These are phyloP conservation scores for Phylloscopus trochilus DNA, from an alignment of 2,113 vertebrate species.

Conservation along the genomic window DNA sequence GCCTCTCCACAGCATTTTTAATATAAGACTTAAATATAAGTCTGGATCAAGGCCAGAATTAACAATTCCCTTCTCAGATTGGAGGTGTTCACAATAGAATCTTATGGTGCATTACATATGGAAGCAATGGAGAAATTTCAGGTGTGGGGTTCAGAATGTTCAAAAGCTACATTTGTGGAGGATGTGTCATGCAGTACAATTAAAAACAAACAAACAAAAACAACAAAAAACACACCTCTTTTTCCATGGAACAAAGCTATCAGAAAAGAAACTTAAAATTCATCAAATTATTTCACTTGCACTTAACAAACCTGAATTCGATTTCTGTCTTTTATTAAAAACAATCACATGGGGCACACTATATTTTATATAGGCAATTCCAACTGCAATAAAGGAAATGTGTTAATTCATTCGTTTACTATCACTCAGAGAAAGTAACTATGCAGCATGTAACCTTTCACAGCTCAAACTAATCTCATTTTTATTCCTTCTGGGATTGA, in stretches of 20 bases:
- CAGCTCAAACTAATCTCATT: constrained; percentile 20
- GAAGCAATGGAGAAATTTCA: background rate
- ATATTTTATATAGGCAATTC: constrained; percentile 61
- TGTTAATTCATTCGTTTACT: constrained; percentile 24
- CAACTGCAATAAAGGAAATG: constrained; percentile 46
- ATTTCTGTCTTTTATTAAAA: constrained; percentile 57
- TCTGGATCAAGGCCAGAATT: background rate
- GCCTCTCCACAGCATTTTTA: background rate
- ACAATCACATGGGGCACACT: constrained; percentile 39
- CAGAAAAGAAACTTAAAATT: background rate
- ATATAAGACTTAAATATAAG: background rate
- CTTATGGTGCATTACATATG: background rate
- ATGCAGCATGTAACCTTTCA: constrained; percentile 6
- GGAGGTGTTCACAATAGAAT: background rate
- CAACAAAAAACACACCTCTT: background rate
- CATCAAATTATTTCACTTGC: background rate
- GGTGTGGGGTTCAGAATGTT: background rate
- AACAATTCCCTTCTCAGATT: background rate
- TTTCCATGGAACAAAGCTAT: background rate
- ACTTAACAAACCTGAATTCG: background rate
- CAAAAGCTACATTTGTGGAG: background rate
- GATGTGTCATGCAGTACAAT: background rate
- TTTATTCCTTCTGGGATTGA: constrained; percentile 39
- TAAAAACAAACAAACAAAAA: background rate
- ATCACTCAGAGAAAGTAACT: constrained; percentile 31